Evolutionary conservation across 2,797 vertebrate species (phyloP).

Genomic region (Lutjanus campechanus): DNA sequence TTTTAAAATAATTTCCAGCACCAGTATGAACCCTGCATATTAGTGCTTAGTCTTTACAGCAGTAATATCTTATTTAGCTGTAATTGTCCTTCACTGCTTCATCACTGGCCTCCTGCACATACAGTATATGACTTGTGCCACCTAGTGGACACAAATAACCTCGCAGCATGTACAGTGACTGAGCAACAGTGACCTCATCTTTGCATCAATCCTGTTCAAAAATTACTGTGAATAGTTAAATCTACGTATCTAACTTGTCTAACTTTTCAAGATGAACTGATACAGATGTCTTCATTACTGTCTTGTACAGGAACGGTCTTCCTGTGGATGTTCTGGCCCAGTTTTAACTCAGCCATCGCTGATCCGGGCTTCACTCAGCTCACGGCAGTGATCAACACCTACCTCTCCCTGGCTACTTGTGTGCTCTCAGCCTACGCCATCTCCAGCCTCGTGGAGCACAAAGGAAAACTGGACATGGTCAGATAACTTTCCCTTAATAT

Average conservation of each 20-base stretch:
- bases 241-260: not conserved
- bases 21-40: too few relatives aligned
- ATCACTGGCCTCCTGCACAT: conserved; percentile 7
- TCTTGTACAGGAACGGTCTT: conserved; percentile 91
- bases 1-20: too few relatives aligned
- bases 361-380: conserved; percentile 54
- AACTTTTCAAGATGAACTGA: not conserved
- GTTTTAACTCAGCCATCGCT: conserved; percentile 95
- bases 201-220: not conserved
- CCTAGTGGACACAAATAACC: conserved; percentile 60
- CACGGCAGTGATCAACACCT: conserved; percentile 92
- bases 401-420: conserved; percentile 92
- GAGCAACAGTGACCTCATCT: not conserved
- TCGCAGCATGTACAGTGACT: not conserved
- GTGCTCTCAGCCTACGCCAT: conserved; percentile 90
- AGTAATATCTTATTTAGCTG: not conserved
- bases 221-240: not conserved
- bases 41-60: not conserved
- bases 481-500: conserved; percentile 44
- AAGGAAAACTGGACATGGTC: conserved; percentile 96
- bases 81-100: not conserved
- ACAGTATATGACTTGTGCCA: conserved; percentile 44
- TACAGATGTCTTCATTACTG: not conserved
- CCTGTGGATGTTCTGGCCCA: conserved; percentile 98
- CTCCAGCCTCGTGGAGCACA: conserved; percentile 91